Conservation (phyloP, 1,140 invertebrate genomes). For the Stegodyphus mimosarum region DNA sequence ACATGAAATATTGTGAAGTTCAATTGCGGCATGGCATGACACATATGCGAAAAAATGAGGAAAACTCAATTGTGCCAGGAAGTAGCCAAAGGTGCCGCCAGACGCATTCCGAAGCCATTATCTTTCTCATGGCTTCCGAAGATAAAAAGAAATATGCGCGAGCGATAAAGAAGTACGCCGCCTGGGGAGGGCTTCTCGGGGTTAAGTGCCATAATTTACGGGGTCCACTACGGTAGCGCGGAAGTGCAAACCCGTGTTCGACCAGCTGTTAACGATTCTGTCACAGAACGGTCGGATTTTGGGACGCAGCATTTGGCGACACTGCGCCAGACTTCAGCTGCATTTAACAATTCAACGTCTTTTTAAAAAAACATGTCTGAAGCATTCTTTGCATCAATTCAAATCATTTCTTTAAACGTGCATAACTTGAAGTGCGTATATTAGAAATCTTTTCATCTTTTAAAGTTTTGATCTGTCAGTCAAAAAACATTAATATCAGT, state of each 20-base stretch:
- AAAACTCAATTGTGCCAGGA: neutral
- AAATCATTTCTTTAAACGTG: too few species aligned
- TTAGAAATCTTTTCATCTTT: too few species aligned
- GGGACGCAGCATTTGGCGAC: conserved; percentile 42
- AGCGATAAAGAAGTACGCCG: conserved; percentile 40
- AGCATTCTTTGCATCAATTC: too few species aligned
- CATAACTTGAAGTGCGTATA: too few species aligned
- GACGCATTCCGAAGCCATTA: neutral
- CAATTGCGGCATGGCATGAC: neutral
- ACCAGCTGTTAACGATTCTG: conserved; percentile 58
- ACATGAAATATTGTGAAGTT: neutral
- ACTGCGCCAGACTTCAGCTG: neutral
- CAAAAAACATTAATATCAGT: too few species aligned
- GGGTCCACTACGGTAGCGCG: conserved; percentile 36
- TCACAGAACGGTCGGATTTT: neutral
- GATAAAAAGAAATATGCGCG: conserved; percentile 35
- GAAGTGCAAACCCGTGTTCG: conserved; percentile 59
- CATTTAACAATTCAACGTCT: too few species aligned
- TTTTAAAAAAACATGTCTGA: too few species aligned
- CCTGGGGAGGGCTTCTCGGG: conserved; percentile 32
- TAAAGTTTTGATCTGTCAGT: too few species aligned
- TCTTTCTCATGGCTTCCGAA: neutral
- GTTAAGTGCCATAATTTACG: conserved; percentile 61
- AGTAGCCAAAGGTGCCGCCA: neutral
- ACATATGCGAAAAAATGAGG: neutral